Conservation (phyloP, 2,888 invertebrate species). For the Lithodes maja region DNA sequence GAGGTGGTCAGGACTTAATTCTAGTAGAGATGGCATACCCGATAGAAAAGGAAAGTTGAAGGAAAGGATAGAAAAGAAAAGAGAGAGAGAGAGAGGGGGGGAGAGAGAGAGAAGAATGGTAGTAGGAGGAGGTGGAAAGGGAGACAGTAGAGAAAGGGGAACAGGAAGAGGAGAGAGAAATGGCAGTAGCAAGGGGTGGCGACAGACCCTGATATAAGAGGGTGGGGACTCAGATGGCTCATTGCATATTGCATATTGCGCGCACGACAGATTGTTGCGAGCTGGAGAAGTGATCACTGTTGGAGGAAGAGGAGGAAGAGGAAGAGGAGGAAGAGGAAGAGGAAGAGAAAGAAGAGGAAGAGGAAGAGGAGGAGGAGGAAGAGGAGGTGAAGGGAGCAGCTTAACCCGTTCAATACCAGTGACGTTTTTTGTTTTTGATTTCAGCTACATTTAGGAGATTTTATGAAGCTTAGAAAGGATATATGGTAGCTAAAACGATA, state of each 20-base stretch:
- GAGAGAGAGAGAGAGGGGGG: neutral
- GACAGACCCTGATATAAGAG: slow-evolving; percentile 60
- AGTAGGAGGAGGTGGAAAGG: neutral
- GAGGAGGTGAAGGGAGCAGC: no score
- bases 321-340: slow-evolving; percentile 4
- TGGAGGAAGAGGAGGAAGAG: slow-evolving; percentile 1
- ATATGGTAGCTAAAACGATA: no score
- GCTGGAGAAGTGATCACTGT: slow-evolving; percentile 55
- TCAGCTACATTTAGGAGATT: no score
- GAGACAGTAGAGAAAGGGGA: slow-evolving; percentile 19
- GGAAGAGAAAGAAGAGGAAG: slow-evolving; percentile 5
- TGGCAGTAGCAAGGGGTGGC: slow-evolving; percentile 23
- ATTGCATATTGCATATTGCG: slow-evolving; percentile 64
- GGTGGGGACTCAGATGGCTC: slow-evolving; percentile 61
- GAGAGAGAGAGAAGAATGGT: neutral
- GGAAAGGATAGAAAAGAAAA: neutral
- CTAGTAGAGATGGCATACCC: no score
- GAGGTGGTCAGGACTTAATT: no score
- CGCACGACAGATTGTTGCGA: slow-evolving; percentile 52
- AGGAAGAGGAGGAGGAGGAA: no score
- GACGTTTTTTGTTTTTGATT: no score
- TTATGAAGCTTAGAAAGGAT: no score
- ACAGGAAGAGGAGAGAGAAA: slow-evolving; percentile 27
- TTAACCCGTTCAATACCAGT: no score
- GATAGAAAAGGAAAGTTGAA: no score